Base-by-base conservation (phyloP, 35 echinoderm and acorn worm genomes). In the Stichopus chloronotus region DNA sequence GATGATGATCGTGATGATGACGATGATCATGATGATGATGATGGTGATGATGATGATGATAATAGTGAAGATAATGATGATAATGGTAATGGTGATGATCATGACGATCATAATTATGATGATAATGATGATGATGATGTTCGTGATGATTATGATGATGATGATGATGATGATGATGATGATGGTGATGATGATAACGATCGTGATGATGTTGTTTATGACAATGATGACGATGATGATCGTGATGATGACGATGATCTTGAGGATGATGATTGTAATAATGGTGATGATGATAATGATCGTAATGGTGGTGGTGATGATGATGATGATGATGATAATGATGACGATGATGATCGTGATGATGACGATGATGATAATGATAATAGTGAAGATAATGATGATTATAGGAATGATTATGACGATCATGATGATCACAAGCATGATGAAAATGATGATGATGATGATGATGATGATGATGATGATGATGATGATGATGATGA, bases 11-110 rank as follows among this genome's bases (percentile, higher is more conserved):
- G 53, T 54, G 9, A 86, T 86, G n/a, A 86, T 86, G 9, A 86
- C 19, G n/a, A 86, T 86, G 9, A 86, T 86, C 83, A 86, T 86
- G 9, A 86, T 79, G 7, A 86, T 86, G 9, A 86, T 86, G n/a
- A 86, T 86, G 9, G 53, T 86, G 9, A 86, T 86, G n/a, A 86
- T 86, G 9, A 86, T 86, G 14, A 86, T 86, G 7, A 86, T 86
- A 6, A 79, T 79, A 8, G n/a, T 79, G 7, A 79, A 8, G n/a
- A 79, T 79, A 6, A 79, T 79, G 7, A 79, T 79, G n/a, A 79
- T 79, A 6, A 79, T 79, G n/a, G n/a, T 79, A 6, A 7, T n/a
- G n/a, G n/a, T n/a, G n/a, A n/a, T n/a, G n/a, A n/a, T n/a, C n/a
- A n/a, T n/a, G n/a, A n/a, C n/a, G n/a, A n/a, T n/a, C n/a, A n/a